Conservation (phyloP, 2,113 vertebrate genomes). For the Salvelinus alpinus region DNA sequence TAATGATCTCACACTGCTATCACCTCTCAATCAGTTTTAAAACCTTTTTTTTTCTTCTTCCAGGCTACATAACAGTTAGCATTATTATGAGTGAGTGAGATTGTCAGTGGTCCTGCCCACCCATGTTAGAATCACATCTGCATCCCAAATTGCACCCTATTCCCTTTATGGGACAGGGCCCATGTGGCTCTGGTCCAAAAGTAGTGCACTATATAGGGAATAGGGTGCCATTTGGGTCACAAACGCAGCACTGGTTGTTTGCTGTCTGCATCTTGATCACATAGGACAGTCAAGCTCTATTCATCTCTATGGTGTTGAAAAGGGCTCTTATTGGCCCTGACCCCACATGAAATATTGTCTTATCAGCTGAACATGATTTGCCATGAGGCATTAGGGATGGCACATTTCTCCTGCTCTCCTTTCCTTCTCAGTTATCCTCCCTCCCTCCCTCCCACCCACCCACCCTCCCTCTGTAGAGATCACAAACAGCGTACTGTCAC, state of each 20-base stretch:
- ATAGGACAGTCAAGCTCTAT: conserved; percentile 51
- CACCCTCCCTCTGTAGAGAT: conserved; percentile 45
- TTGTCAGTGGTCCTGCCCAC: conserved; percentile 37
- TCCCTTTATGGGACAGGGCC: too few species aligned
- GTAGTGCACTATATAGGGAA: too few species aligned
- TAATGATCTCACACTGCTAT: conserved; percentile 1
- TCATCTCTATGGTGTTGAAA: conserved; percentile 69
- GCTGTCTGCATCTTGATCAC: conserved; percentile 56
- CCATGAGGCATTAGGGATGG: conserved; percentile 69
- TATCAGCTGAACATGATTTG: conserved; percentile 70
- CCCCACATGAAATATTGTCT: conserved; percentile 73
- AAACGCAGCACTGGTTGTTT: conserved; percentile 10
- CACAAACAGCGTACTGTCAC: conserved; percentile 58
- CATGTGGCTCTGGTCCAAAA: too few species aligned
- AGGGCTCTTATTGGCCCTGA: conserved; percentile 71
- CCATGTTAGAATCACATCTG: conserved; percentile 38
- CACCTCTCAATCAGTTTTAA: conserved; percentile 30
- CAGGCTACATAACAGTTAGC: conserved; percentile 27
- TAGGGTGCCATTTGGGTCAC: too few species aligned
- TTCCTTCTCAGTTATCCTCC: conserved; percentile 33
- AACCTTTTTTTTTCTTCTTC: conserved; percentile 20
- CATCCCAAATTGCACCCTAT: too few species aligned
- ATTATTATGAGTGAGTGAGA: conserved; percentile 45
- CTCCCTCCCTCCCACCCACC: conserved; percentile 37
- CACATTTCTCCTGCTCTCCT: conserved; percentile 51